These are phyloP conservation scores for Drosophila sechellia DNA, from an alignment of 1,140 invertebrate species.

Conservation along the genomic window DNA sequence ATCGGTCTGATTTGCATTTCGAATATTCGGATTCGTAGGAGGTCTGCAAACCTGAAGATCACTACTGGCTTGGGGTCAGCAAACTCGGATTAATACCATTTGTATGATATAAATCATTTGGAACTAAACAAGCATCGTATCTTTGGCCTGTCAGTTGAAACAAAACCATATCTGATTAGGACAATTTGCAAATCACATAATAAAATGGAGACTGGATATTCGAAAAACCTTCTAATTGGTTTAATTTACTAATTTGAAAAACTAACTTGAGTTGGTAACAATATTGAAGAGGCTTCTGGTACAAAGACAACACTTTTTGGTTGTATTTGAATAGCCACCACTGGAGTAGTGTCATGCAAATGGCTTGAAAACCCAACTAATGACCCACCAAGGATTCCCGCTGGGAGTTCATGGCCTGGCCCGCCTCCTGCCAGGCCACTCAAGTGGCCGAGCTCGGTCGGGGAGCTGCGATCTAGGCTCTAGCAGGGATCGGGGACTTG, in stretches of 20 bases:
- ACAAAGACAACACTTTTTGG: no score
- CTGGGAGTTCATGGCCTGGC: background rate
- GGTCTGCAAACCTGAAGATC: background rate
- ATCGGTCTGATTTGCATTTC: conserved; percentile 5
- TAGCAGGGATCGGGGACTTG: background rate
- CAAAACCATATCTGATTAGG: no score
- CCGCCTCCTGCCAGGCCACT: conserved; percentile 21
- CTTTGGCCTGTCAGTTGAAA: no score
- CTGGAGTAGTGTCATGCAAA: background rate
- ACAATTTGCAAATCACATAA: no score
- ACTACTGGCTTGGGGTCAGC: background rate
- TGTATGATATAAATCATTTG: no score
- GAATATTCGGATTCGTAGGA: background rate
- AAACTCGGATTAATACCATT: background rate
- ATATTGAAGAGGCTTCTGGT: no score
- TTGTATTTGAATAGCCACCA: no score
- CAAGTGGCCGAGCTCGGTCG: conserved; percentile 41
- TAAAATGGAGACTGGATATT: no score
- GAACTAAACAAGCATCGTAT: no score
- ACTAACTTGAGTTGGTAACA: no score
- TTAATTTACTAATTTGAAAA: no score
- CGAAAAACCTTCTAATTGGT: no score
- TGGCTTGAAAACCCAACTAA: background rate
- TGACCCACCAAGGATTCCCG: background rate
- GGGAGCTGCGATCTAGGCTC: background rate